Base-by-base conservation (phyloP, 2,113 vertebrate genomes). In the Aix galericulata region DNA sequence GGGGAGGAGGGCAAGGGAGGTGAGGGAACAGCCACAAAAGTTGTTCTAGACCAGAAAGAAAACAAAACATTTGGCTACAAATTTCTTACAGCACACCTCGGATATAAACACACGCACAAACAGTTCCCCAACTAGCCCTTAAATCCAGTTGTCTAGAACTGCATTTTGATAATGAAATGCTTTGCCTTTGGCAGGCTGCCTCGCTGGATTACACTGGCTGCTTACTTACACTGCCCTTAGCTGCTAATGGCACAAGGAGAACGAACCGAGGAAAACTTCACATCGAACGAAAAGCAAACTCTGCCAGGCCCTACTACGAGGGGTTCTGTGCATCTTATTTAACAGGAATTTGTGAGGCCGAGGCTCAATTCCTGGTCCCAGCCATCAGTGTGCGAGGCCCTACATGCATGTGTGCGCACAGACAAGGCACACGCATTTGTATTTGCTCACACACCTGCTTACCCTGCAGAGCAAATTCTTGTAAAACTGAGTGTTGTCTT, bases 21-120 rank as follows among this genome's bases (percentile, higher is more conserved):
- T 14, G 53, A 96, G 92, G 81, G 92, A 93, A 96, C 77, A 96
- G 86, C 92, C 88, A 91, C 93, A 96, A 75, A 55, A 79, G 81
- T 91, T 85, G 82, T 85, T 87, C 92, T 62, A 27, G 7, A 66
- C 36, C 53, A 77, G 66, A 93, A 75, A 87, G 67, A 88, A 95
- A 96, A 94, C 76, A 96, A 96, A 94, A 40, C 55, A 81, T 64
- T 93, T 92, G 86, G 74, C 93, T 95, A 68, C 36, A 55, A 69
- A 84, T 73, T 69, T 91, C 63, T 66, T 87, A 84, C 86, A 69
- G 78, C 82, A 87, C 77, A 94, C 81, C 62, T 69, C 89, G 60
- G 60, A 94, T 11, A 23, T 62, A 93, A 89, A 40, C 48, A 64
- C 7, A 91, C 34, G 79, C 89, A 94, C 25, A 93, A 86, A 75